Conservation (phyloP, 2,888 invertebrate species). For the Lacanobia oleracea region DNA sequence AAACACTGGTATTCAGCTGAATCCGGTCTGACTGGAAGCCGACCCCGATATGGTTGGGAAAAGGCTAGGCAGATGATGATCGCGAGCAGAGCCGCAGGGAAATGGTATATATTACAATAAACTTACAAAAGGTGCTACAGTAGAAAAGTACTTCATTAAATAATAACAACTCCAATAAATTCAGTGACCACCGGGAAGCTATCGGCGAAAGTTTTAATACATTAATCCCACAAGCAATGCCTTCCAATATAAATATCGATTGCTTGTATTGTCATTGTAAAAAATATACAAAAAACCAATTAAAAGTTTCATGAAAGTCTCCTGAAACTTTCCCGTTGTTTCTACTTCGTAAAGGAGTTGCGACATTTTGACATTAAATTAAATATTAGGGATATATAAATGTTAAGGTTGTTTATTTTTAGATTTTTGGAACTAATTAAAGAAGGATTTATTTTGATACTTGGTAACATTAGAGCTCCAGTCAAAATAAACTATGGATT, state of each 20-base stretch:
- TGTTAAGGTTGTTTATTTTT: constrained; percentile 2
- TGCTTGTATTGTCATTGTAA: constrained; percentile 65
- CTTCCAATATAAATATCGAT: constrained; percentile 64
- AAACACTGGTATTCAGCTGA: too few relatives aligned
- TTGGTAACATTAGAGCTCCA: not conserved
- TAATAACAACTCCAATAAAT: constrained; percentile 58
- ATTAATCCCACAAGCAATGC: constrained; percentile 62
- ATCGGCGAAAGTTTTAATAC: constrained; percentile 65
- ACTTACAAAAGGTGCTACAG: not conserved
- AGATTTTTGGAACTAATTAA: constrained; percentile 23
- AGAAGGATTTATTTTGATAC: not conserved
- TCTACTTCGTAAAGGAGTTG: constrained; percentile 59
- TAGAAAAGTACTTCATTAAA: constrained; percentile 23
- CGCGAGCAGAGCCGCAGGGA: too few relatives aligned
- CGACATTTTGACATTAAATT: constrained; percentile 55
- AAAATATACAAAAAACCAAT: constrained; percentile 69
- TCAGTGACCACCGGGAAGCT: constrained; percentile 55
- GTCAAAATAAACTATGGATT: not conserved
- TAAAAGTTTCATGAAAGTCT: constrained; percentile 73
- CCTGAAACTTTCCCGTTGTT: constrained; percentile 67
- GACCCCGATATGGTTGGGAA: too few relatives aligned
- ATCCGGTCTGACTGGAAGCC: too few relatives aligned
- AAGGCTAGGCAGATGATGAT: too few relatives aligned
- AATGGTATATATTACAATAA: too few relatives aligned
- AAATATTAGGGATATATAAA: constrained; percentile 28